Evolutionary conservation across 1,140 invertebrate genomes (phyloP), one percentile per base, ranked within the genome.

Genomic region (Nasonia vitripennis): DNA sequence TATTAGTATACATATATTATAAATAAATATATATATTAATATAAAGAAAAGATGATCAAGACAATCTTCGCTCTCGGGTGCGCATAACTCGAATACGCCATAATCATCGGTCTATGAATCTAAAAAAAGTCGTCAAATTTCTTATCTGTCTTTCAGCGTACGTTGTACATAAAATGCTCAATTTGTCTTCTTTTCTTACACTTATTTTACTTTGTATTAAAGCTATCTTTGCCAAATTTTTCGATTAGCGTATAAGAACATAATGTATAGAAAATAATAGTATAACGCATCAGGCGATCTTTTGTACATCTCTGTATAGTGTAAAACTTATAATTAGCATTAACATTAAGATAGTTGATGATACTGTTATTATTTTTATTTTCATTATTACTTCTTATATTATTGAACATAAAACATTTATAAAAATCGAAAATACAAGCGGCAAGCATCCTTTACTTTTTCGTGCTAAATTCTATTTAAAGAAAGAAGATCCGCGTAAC

Each of bases 181-280:
- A 62, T 62, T 62, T 62, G 55, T 62, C 55, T 77, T 86, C 87
- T 80, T 81, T 88, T 88, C 85, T 90, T 91, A 71, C 34, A 79
- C 74, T 62, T 85, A 74, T 23, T 68, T 31, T 74, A 77, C 20
- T 41, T 81, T 91, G 86, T 91, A 90, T 88, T 83, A 88, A 89
- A 90, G 89, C 87, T 89, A 89, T 87, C 88, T 88, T 90, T 90
- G 90, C 91, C 91, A 91, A 91, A 91, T 91, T 89, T 89, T 81
- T 81, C 88, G 74, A 89, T 85, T 89, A 90, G 87, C 89, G 87
- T 88, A 78, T 89, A 84, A 84, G 85, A 86, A 87, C 74, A 88
- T 73, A 87, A 87, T 87, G 88, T 90, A 89, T 89, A 88, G 87
- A 20, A 62, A 88, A 89, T 86, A 87, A 90, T 89, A 78, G 41